Conservation (phyloP, 2,888 invertebrate genomes). For the Brenthis hecate region DNA sequence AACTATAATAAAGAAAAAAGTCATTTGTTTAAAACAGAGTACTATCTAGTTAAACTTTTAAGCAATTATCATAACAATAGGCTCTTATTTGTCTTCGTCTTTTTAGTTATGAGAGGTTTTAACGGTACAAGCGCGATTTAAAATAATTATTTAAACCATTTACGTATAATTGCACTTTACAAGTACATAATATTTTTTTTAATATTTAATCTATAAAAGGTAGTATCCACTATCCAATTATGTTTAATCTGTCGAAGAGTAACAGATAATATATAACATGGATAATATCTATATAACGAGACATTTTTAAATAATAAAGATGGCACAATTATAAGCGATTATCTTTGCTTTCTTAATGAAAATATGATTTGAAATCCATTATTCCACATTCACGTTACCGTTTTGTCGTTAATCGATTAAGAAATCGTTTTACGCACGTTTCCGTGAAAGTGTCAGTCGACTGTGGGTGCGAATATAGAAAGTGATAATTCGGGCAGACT, state of each 20-base stretch:
- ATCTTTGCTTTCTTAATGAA: constrained; percentile 52
- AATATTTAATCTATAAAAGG: not conserved
- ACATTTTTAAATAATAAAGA: constrained; percentile 31
- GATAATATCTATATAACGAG: not conserved
- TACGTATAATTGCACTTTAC: not conserved
- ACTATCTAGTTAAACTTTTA: constrained; percentile 12
- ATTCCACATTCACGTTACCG: constrained; percentile 73
- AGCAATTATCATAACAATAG: constrained; percentile 24
- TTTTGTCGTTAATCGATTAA: constrained; percentile 71
- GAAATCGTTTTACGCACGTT: constrained; percentile 67
- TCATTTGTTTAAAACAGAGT: not conserved
- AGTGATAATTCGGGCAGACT: constrained; percentile 50
- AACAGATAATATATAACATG: constrained; percentile 4
- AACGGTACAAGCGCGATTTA: not conserved
- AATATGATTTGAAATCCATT: constrained; percentile 60
- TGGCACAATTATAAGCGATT: constrained; percentile 42
- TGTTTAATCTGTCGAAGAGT: not conserved
- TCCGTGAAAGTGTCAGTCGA: constrained; percentile 70
- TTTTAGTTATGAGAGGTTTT: constrained; percentile 5
- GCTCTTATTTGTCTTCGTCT: constrained; percentile 1
- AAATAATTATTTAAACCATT: too few species aligned
- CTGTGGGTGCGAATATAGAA: constrained; percentile 59
- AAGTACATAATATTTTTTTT: not conserved
- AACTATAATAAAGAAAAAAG: not conserved
- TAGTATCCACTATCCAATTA: too few species aligned